Evolutionary conservation across 2,797 vertebrate species (phyloP), one percentile per base, ranked within the genome.

Genomic region (Schizopygopsis malacanthus): DNA sequence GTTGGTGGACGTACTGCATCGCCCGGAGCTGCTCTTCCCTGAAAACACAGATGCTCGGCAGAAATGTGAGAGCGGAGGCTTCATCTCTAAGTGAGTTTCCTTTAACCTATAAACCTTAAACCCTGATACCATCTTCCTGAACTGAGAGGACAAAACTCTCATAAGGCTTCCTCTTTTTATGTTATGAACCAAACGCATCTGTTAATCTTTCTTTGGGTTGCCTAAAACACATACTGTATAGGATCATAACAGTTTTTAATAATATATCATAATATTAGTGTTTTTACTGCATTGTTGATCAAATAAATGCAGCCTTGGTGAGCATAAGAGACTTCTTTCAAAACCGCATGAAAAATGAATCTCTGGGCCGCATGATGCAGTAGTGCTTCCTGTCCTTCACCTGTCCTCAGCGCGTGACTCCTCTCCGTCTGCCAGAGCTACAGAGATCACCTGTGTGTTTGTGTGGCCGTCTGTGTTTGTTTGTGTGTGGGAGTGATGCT

Each of bases 41-140:
- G 98, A 99, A 89, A 99, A 99, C 95, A 99, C 98, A 0, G 98
- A 99, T 0, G 97, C 98, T 69, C 95, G 98, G 72, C 96, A 95
- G 91, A 99, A 99, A 90, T 99, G 98, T 75, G 98, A 99, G 91
- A 99, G 98, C 0, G 98, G 98, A 33, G 98, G 98, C 37, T 99
- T 99, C 91, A 99, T 99, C 91, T 99, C 98, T 92, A 99, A 99
- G 98, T 99, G 91, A 94, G 97, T 81, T 76, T 81, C 18, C 13
- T 1, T 71, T 78, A 47, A 47, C 39, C 28, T 1, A 50, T 80
- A 10, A 67, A 22, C 43, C 56, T n/a, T 71, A 22, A 22, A 37
- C 50, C 22, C 15, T 22, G 25, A 20, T 41, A 13, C 25, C 33
- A 2, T 25, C 15, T 54, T 37, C 15, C 50, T 3, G 25, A 18